phyloP scores from a whole-genome alignment of 2,113 vertebrate genomes.

The Otocyon megalotis region DNA sequence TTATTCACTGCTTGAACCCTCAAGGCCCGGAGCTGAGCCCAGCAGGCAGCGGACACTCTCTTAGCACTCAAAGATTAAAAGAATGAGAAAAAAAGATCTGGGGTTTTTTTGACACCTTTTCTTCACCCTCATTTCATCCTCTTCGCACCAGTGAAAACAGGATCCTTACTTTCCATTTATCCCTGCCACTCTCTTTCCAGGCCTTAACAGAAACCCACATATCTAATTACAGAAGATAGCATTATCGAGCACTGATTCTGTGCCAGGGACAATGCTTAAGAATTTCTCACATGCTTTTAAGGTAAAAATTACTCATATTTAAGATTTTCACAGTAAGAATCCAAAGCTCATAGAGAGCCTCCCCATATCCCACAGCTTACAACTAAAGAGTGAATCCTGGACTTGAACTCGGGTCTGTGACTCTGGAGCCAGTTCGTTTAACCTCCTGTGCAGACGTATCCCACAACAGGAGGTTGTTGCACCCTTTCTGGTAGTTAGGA shows the following conservation, averaged over 20 bases:
- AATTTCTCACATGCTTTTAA: background rate
- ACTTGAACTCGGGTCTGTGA: background rate
- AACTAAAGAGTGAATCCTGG: background rate
- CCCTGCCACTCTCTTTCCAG: no score
- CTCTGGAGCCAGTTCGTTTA: rapidly evolving
- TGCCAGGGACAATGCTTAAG: background rate
- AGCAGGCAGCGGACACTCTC: background rate
- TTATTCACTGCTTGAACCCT: background rate
- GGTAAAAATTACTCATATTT: background rate
- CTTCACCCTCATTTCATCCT: background rate
- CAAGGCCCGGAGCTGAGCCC: background rate
- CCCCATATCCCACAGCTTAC: background rate
- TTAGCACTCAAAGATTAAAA: background rate
- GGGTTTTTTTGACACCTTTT: background rate
- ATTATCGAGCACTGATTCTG: background rate
- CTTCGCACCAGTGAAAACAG: background rate
- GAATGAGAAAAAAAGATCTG: background rate
- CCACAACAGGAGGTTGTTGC: rapidly evolving
- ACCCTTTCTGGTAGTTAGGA: background rate
- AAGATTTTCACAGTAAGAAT: background rate
- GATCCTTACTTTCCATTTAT: background rate
- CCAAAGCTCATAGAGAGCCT: background rate
- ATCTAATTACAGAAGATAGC: background rate
- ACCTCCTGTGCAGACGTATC: rapidly evolving
- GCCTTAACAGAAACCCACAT: background rate